phyloP scores from a whole-genome alignment of 1,140 invertebrate genomes.

The Drosophila sechellia region DNA sequence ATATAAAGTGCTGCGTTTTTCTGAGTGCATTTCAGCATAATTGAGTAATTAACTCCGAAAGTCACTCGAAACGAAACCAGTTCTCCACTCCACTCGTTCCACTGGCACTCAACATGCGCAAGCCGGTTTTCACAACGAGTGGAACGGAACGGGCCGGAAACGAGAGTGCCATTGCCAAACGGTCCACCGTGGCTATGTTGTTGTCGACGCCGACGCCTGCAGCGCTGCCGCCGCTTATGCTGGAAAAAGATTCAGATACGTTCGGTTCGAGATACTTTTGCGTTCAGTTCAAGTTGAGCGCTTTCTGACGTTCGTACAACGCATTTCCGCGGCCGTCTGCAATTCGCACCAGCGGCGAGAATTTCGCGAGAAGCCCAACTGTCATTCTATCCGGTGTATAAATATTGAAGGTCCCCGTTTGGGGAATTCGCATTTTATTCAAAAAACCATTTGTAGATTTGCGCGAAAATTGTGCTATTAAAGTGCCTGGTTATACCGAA shows the following conservation, averaged over 20 bases:
- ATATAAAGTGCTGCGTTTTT: background rate
- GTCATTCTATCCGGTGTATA: conserved; percentile 4
- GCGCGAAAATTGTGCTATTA: conserved; percentile 28
- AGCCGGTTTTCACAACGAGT: conserved; percentile 60
- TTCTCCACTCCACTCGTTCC: conserved; percentile 45
- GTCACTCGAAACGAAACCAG: conserved; percentile 68
- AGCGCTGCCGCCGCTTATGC: conserved; percentile 45
- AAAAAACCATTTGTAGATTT: conserved; percentile 14
- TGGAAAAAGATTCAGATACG: conserved; percentile 53
- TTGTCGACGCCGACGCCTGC: conserved; percentile 27
- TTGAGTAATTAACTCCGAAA: conserved; percentile 74
- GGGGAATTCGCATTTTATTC: conserved; percentile 5
- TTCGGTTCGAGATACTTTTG: conserved; percentile 61
- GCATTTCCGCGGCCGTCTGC: conserved; percentile 55
- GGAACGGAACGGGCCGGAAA: conserved; percentile 17
- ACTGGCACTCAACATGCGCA: conserved; percentile 20
- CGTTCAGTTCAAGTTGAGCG: conserved; percentile 69
- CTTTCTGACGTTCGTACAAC: conserved; percentile 74
- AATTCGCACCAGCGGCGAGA: conserved; percentile 22
- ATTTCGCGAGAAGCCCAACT: conserved; percentile 29
- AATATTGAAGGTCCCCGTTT: background rate
- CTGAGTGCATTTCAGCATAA: conserved; percentile 55
- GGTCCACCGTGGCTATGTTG: conserved; percentile 7
- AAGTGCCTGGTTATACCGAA: conserved; percentile 39
- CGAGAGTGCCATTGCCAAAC: conserved; percentile 6